Conservation (phyloP, 1,140 invertebrate genomes). For the Drosophila rhopaloa region DNA sequence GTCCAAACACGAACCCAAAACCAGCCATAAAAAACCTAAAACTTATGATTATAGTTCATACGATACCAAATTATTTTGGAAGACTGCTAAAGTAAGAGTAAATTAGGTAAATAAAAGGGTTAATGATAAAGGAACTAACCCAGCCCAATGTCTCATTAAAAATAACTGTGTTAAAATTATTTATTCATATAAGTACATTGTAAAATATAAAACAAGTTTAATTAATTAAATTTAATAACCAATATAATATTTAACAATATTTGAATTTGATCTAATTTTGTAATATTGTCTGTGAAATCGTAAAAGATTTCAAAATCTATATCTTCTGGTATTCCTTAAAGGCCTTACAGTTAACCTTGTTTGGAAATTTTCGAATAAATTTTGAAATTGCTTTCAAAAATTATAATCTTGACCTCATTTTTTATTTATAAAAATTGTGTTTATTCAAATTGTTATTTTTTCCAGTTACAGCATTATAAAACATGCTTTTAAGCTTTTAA, state of each 20-base stretch:
- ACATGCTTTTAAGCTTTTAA: background rate
- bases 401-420: background rate
- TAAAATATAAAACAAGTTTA: too few species aligned
- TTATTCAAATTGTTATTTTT: constrained; percentile 6
- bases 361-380: background rate
- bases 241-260: too few species aligned
- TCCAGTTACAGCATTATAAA: constrained; percentile 13
- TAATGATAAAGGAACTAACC: background rate
- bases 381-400: background rate
- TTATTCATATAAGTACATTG: too few species aligned
- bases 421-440: constrained; percentile 5
- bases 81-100: background rate
- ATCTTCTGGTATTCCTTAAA: background rate
- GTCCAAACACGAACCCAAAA: constrained; percentile 7
- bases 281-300: background rate
- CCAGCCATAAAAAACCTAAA: constrained; percentile 5
- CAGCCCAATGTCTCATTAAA: too few species aligned
- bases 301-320: too few species aligned
- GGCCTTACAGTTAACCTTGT: constrained; percentile 2
- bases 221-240: too few species aligned
- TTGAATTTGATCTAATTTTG: too few species aligned
- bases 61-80: background rate
- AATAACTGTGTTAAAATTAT: too few species aligned
- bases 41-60: constrained; percentile 14
- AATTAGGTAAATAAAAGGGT: background rate